These are phyloP conservation scores for Polydrusus tereticollis DNA, from an alignment of 2,888 invertebrate species.

Conservation along the genomic window DNA sequence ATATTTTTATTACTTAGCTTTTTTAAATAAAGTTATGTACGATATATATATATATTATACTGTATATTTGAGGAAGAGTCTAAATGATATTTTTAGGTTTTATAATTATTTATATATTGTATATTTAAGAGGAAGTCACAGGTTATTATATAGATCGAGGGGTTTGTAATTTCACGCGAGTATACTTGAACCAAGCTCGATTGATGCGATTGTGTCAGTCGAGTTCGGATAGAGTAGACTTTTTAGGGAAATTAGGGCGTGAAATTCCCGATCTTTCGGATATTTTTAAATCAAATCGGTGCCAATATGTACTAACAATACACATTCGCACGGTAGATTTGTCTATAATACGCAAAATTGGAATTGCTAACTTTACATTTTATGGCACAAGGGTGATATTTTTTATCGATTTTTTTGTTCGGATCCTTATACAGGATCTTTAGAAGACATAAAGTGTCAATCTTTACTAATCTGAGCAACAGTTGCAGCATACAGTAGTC, in stretches of 20 bases:
- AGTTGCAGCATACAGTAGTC: no score
- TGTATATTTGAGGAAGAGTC: conserved; percentile 23
- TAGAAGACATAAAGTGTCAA: no score
- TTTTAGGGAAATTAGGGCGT: background rate
- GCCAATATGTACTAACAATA: conserved; percentile 23
- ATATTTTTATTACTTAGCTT: conserved; percentile 32
- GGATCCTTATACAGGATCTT: no score
- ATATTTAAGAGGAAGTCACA: conserved; percentile 26
- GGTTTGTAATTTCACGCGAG: background rate
- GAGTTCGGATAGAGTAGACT: no score
- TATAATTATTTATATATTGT: conserved; percentile 30
- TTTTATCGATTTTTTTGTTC: background rate
- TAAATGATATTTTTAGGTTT: conserved; percentile 32
- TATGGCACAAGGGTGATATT: conserved; percentile 9
- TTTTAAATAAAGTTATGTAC: conserved; percentile 25
- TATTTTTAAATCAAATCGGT: conserved; percentile 14
- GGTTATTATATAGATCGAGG: background rate
- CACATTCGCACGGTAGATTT: conserved; percentile 15
- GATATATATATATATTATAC: conserved; percentile 15
- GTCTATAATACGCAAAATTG: conserved; percentile 9
- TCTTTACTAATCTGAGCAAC: no score
- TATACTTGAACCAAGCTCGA: no score
- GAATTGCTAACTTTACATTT: conserved; percentile 11
- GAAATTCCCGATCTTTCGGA: background rate
- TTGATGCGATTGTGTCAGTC: no score